phyloP scores from a whole-genome alignment of 2,888 invertebrate genomes.

The Lasiommata megera region DNA sequence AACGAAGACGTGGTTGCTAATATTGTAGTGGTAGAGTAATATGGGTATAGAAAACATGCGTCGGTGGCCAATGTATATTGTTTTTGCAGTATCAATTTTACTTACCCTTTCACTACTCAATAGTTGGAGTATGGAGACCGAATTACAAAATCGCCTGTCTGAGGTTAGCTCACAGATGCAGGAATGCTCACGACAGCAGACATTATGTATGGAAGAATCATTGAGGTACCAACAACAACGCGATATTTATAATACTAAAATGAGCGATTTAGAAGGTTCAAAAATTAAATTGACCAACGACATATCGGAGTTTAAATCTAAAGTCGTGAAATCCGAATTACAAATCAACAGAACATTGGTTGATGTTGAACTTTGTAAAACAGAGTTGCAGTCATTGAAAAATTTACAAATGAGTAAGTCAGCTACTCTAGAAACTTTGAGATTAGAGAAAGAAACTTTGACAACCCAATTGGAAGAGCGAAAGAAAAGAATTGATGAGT shows the following conservation, averaged over 20 bases:
- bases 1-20: not conserved
- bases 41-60: conserved; percentile 79
- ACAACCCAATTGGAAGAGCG: conserved; percentile 61
- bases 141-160: conserved; percentile 59
- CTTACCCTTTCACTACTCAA: conserved; percentile 73
- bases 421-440: conserved; percentile 66
- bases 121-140: conserved; percentile 70
- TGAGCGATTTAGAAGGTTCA: conserved; percentile 59
- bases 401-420: conserved; percentile 72
- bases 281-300: conserved; percentile 56
- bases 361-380: conserved; percentile 67
- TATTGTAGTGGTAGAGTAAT: conserved; percentile 25
- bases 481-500: conserved; percentile 62
- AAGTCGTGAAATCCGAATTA: conserved; percentile 57
- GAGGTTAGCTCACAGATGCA: conserved; percentile 64
- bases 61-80: conserved; percentile 75
- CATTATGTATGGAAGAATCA: conserved; percentile 68
- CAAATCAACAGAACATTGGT: conserved; percentile 63
- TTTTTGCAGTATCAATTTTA: conserved; percentile 67
- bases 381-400: conserved; percentile 70
- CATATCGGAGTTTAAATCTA: conserved; percentile 51
- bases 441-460: conserved; percentile 69
- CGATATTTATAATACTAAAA: conserved; percentile 59
- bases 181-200: conserved; percentile 67
- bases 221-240: conserved; percentile 64